phyloP scores from a whole-genome alignment of 1,140 invertebrate genomes.

The Copidosoma floridanum region DNA sequence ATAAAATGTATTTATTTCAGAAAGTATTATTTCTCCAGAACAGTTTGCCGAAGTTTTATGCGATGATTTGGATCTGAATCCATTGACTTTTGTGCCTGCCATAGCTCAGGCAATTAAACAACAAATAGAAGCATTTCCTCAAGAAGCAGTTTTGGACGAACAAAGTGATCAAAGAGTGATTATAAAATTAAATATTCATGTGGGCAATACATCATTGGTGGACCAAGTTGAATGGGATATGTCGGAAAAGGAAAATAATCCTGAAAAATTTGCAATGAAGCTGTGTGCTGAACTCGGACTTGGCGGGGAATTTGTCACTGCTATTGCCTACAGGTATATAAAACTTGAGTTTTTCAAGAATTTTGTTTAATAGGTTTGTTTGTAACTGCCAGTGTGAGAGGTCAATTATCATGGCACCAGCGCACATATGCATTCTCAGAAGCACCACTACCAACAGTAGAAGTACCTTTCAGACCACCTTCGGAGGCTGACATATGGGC shows the following conservation, averaged over 20 bases:
- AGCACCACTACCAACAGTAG: slow-evolving; percentile 90
- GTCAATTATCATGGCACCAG: slow-evolving; percentile 96
- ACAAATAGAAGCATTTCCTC: slow-evolving; percentile 92
- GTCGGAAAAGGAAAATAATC: slow-evolving; percentile 96
- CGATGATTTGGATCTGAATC: slow-evolving; percentile 97
- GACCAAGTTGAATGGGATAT: slow-evolving; percentile 99
- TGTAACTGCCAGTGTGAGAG: slow-evolving; percentile 78
- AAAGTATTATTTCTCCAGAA: slow-evolving; percentile 95
- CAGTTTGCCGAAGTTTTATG: slow-evolving; percentile 98
- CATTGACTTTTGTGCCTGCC: slow-evolving; percentile 93
- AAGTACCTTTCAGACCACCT: slow-evolving; percentile 91
- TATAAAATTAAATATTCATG: slow-evolving; percentile 97
- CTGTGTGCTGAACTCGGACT: slow-evolving; percentile 95
- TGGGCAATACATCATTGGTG: slow-evolving; percentile 97
- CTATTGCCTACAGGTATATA: slow-evolving; percentile 86
- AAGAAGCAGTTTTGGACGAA: slow-evolving; percentile 81
- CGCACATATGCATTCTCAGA: slow-evolving; percentile 98
- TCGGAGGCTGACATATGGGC: slow-evolving; percentile 97
- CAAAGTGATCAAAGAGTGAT: slow-evolving; percentile 92
- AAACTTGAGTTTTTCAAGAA: too few relatives aligned
- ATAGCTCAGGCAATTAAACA: slow-evolving; percentile 95
- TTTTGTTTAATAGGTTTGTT: too few relatives aligned
- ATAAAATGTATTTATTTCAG: slow-evolving; percentile 58
- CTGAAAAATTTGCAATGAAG: slow-evolving; percentile 96
- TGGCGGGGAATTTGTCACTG: slow-evolving; percentile 98